A percentile compares a stretch with the other conserved stretches of the same genome.
These are phyloP conservation scores for Neria commutata DNA, from an alignment of 2,888 invertebrate species.

Conservation along the genomic window DNA sequence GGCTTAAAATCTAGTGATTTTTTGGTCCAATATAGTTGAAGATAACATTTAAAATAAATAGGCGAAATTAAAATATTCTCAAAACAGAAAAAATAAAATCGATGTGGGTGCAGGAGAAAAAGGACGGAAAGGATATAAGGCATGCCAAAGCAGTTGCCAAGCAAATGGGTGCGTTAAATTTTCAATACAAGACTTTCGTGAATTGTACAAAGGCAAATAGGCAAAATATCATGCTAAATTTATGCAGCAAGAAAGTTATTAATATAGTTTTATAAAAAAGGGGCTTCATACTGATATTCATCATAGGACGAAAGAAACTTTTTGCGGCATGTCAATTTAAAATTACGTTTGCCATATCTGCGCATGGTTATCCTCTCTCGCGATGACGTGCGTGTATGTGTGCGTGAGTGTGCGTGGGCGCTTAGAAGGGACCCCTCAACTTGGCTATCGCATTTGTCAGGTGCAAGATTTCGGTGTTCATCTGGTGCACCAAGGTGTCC, in stretches of 20 bases:
- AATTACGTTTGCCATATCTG: constrained; percentile 35
- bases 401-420: background rate
- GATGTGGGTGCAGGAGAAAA: constrained; percentile 1
- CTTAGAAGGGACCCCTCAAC: constrained; percentile 69
- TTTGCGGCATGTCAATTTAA: constrained; percentile 54
- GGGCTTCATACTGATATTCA: too few species aligned
- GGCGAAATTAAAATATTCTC: constrained; percentile 13
- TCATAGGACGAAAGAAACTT: too few species aligned
- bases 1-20: constrained; percentile 64
- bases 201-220: background rate
- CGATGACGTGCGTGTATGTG: background rate
- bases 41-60: constrained; percentile 44
- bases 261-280: background rate
- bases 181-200: background rate
- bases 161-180: background rate
- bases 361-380: background rate
- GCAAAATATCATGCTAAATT: background rate
- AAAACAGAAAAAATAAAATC: constrained; percentile 28
- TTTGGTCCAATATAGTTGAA: constrained; percentile 63
- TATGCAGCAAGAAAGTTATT: background rate
- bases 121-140: background rate
- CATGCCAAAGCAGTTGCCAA: background rate
- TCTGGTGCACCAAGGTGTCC: constrained; percentile 80
- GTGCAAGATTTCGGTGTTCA: constrained; percentile 87
- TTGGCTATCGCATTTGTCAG: constrained; percentile 87